Conservation (phyloP, 2,888 invertebrate species). For the Xestia ashworthii region DNA sequence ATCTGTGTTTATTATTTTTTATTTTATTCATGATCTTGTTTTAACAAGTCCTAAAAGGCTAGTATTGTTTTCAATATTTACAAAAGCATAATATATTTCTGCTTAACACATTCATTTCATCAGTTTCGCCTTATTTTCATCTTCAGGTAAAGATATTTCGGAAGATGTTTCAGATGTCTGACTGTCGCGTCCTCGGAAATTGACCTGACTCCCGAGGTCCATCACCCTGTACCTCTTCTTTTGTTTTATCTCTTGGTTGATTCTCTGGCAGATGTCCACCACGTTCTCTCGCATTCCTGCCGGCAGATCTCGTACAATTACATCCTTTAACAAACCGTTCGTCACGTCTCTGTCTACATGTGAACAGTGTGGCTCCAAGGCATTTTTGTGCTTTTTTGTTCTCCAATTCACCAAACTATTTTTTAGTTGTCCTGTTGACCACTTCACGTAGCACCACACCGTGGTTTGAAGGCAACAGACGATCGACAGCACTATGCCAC, state of each 20-base stretch:
- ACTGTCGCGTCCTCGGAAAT: slow-evolving; percentile 43
- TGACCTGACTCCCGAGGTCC: slow-evolving; percentile 66
- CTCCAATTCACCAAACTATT: slow-evolving; percentile 53
- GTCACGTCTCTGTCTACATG: slow-evolving; percentile 70
- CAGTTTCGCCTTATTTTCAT: slow-evolving; percentile 21
- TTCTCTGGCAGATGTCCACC: slow-evolving; percentile 77
- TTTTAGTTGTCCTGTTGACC: slow-evolving; percentile 66
- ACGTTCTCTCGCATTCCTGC: slow-evolving; percentile 78
- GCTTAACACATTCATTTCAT: slow-evolving; percentile 20
- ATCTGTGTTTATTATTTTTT: background rate
- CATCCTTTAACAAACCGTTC: slow-evolving; percentile 78
- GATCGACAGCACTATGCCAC: slow-evolving; percentile 70
- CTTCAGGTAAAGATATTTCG: slow-evolving; percentile 12
- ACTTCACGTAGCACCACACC: slow-evolving; percentile 69
- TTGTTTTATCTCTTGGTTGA: slow-evolving; percentile 73
- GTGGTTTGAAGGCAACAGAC: slow-evolving; percentile 70
- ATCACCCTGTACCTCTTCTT: slow-evolving; percentile 76
- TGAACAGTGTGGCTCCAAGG: slow-evolving; percentile 31
- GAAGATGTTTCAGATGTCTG: slow-evolving; percentile 39
- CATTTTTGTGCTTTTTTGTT: slow-evolving; percentile 53
- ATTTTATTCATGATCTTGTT: slow-evolving; percentile 8
- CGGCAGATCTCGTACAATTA: slow-evolving; percentile 80
- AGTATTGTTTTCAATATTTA: slow-evolving; percentile 37
- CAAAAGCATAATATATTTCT: slow-evolving; percentile 17
- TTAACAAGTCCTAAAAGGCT: slow-evolving; percentile 8